Conservation (phyloP, 1,140 invertebrate genomes). For the Copidosoma floridanum region DNA sequence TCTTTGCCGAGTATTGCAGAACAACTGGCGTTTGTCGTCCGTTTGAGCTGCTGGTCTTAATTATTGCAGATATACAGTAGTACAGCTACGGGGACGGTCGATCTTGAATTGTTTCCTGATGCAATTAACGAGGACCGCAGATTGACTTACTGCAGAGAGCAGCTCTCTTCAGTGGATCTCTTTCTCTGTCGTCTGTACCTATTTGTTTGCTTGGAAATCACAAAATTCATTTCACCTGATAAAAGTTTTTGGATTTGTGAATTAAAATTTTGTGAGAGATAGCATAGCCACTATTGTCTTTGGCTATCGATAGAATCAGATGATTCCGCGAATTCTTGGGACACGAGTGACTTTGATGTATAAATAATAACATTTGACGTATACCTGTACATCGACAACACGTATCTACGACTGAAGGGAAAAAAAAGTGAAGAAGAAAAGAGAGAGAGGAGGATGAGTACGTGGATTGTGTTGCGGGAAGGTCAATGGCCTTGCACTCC, state of each 20-base stretch:
- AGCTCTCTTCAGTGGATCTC: too few species aligned
- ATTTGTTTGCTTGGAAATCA: too few species aligned
- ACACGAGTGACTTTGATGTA: neutral
- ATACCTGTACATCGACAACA: conserved; percentile 12
- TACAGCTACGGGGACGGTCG: neutral
- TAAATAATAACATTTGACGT: neutral
- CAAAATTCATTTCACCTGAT: too few species aligned
- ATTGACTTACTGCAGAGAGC: neutral
- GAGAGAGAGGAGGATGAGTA: conserved; percentile 20
- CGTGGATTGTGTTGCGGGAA: conserved; percentile 8
- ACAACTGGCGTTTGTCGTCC: too few species aligned
- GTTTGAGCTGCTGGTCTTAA: too few species aligned
- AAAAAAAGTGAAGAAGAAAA: neutral
- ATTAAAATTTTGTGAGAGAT: too few species aligned
- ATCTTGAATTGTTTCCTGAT: conserved; percentile 14
- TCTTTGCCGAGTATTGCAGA: too few species aligned
- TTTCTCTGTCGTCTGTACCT: too few species aligned
- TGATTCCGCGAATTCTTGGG: neutral
- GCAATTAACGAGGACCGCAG: neutral
- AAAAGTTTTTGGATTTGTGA: too few species aligned
- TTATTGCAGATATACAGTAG: too few species aligned
- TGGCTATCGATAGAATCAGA: too few species aligned
- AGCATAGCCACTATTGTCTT: too few species aligned
- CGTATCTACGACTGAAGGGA: neutral
- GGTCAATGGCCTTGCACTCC: conserved; percentile 25